A percentile compares a stretch with the other conserved stretches of the same genome.
phyloP scores from a whole-genome alignment of 2,888 invertebrate species.

The Troglohyphantes excavatus region DNA sequence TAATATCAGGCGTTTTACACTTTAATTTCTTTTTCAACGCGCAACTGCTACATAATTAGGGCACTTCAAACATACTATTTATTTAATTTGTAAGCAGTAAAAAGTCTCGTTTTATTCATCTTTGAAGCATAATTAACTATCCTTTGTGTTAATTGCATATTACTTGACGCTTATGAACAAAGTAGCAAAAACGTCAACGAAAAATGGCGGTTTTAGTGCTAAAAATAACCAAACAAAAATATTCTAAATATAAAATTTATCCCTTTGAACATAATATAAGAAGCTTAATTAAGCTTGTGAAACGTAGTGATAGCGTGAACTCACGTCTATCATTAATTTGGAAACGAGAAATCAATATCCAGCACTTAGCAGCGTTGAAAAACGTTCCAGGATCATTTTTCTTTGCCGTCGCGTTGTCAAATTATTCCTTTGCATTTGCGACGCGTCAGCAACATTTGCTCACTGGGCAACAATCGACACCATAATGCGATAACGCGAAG shows the following conservation, averaged over 20 bases:
- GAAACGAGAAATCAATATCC: neutral
- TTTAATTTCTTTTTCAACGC: too few relatives aligned
- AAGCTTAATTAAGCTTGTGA: constrained; percentile 9
- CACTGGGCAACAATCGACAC: neutral
- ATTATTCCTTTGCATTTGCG: neutral
- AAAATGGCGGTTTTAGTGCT: neutral
- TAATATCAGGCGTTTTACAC: too few relatives aligned
- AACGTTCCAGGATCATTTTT: neutral
- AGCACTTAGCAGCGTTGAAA: neutral
- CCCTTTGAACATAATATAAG: neutral
- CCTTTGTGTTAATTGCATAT: neutral
- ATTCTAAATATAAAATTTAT: neutral
- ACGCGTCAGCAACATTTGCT: constrained; percentile 1
- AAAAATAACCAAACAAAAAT: neutral
- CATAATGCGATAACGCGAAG: constrained; percentile 5
- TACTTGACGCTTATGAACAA: neutral
- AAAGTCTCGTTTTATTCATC: too few relatives aligned
- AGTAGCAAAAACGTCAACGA: neutral
- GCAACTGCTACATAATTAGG: too few relatives aligned
- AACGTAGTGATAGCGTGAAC: neutral
- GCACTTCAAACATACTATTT: too few relatives aligned
- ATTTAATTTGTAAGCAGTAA: too few relatives aligned
- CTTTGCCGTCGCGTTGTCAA: neutral
- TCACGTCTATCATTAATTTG: neutral
- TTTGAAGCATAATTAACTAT: too few relatives aligned